Conservation (phyloP, 2,113 vertebrate species). For the Corynorhinus townsendii region DNA sequence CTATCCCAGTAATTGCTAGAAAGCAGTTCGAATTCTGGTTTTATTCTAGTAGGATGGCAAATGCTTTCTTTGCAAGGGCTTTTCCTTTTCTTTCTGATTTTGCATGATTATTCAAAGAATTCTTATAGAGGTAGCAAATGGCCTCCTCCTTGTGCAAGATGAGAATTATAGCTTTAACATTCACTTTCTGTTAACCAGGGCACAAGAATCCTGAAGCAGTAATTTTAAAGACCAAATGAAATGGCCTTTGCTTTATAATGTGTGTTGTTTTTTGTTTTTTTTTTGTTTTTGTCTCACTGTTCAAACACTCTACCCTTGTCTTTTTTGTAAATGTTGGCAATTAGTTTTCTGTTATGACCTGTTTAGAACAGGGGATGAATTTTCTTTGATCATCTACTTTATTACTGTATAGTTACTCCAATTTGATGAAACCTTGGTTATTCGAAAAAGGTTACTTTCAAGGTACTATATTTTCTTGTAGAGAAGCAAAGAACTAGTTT, state of each 20-base stretch:
- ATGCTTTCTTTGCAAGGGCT: not conserved
- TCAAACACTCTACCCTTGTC: not conserved
- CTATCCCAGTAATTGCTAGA: not conserved
- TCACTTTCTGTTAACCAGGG: constrained; percentile 5
- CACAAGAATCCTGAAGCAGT: constrained; percentile 2
- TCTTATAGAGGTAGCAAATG: not conserved
- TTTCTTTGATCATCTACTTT: constrained; percentile 5
- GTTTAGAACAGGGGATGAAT: constrained; percentile 10
- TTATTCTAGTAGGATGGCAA: not conserved
- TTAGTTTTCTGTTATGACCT: not conserved
- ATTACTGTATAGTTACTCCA: constrained; percentile 12
- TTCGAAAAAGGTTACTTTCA: not conserved
- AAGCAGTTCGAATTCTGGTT: not conserved
- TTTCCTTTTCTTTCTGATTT: not conserved
- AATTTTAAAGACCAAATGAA: constrained; percentile 48
- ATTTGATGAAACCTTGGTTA: not conserved
- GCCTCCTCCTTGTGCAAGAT: not conserved
- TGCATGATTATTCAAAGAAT: not conserved
- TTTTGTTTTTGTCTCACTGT: not conserved
- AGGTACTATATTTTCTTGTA: not conserved
- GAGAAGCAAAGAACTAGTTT: not conserved
- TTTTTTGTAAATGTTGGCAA: constrained; percentile 6
- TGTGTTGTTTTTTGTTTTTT: constrained; percentile 27
- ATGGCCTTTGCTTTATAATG: constrained; percentile 3
- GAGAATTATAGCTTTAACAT: not conserved